Percentiles rank a stretch among this genome's conserved stretches.
These are phyloP conservation scores for Cordilura impudica DNA, from an alignment of 2,888 invertebrate genomes.

Conservation along the genomic window DNA sequence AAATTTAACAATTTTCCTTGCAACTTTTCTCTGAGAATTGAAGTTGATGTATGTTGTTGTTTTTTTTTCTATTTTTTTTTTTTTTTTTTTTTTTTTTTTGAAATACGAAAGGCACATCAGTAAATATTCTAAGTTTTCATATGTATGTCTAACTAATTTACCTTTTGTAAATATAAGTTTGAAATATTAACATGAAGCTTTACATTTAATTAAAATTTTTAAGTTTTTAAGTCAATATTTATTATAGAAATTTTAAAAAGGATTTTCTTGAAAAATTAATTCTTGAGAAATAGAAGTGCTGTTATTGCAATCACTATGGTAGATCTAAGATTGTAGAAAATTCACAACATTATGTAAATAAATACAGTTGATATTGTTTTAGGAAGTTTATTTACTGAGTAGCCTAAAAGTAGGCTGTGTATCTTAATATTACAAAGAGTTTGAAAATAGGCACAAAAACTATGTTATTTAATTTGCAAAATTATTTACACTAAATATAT, in stretches of 20 bases:
- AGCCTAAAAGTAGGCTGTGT: too few species aligned
- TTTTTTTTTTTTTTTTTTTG: too few species aligned
- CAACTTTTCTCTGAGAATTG: background rate
- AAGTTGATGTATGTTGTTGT: background rate
- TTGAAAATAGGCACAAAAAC: too few species aligned
- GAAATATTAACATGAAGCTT: constrained; percentile 45
- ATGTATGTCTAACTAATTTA: background rate
- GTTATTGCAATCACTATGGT: too few species aligned
- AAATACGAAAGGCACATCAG: background rate
- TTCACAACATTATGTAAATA: too few species aligned
- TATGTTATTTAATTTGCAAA: too few species aligned
- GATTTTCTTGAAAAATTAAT: background rate
- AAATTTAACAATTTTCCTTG: background rate
- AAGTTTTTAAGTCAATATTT: constrained; percentile 31
- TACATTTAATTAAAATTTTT: constrained; percentile 49
- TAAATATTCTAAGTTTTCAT: background rate
- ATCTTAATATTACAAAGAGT: too few species aligned
- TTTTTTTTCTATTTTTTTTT: background rate
- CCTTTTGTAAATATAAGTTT: constrained; percentile 38
- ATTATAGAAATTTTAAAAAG: background rate
- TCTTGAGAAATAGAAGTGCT: constrained; percentile 27
- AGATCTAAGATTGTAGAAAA: too few species aligned
- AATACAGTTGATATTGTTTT: too few species aligned
- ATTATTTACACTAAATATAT: too few species aligned
- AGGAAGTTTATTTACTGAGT: too few species aligned